Conservation (phyloP, 1,140 invertebrate genomes). For the Zaprionus taronus region DNA sequence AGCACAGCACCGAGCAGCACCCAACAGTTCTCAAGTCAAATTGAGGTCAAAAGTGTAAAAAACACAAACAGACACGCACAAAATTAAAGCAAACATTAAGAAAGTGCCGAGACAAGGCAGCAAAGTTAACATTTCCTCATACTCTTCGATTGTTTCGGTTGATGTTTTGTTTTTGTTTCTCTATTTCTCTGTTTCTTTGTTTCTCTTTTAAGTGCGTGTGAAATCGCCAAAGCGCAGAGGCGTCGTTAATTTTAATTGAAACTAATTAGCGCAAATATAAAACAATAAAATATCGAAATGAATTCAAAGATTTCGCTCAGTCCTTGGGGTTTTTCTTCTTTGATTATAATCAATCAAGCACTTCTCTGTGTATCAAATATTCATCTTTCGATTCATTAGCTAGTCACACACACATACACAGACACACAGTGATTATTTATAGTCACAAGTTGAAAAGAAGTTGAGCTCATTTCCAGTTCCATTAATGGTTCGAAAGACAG, state of each 20-base stretch:
- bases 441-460: neutral
- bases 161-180: conserved; percentile 9
- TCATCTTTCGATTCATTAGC: conserved; percentile 19
- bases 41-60: conserved; percentile 75
- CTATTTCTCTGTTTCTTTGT: conserved; percentile 30
- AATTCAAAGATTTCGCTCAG: neutral
- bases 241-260: conserved; percentile 82
- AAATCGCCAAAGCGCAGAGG: conserved; percentile 60
- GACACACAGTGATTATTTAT: neutral
- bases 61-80: conserved; percentile 30
- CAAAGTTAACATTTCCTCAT: conserved; percentile 63
- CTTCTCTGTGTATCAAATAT: conserved; percentile 21
- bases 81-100: conserved; percentile 73
- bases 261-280: conserved; percentile 75
- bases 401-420: neutral
- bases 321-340: neutral
- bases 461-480: conserved; percentile 3
- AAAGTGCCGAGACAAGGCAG: conserved; percentile 52
- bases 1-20: neutral
- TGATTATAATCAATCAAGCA: conserved; percentile 13
- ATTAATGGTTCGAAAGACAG: neutral
- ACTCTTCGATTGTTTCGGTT: neutral
- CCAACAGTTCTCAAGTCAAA: conserved; percentile 29
- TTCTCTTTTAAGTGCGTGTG: conserved; percentile 67
- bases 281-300: conserved; percentile 31